A percentile compares a stretch with the other conserved stretches of the same genome.
Conservation (phyloP, 2,113 vertebrate species). For the Notarius lentiginosus region DNA sequence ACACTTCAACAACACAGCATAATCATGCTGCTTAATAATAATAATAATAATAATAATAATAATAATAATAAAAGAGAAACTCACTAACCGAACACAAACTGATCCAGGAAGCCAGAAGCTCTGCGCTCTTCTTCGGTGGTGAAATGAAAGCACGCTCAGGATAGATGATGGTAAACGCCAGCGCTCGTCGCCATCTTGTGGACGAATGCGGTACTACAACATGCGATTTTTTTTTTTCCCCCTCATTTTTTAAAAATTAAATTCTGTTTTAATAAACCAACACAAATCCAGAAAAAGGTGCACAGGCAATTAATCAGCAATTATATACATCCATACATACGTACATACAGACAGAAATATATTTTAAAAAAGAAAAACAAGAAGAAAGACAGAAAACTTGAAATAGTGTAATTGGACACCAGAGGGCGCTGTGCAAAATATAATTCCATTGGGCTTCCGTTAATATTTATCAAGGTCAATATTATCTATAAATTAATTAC, state of each 20-base stretch:
- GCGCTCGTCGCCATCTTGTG: not conserved
- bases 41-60: not conserved
- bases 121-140: not conserved
- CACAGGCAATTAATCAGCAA: not conserved
- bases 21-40: not conserved
- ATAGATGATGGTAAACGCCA: not conserved
- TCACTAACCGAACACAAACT: not conserved
- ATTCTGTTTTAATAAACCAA: not conserved
- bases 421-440: slow-evolving; percentile 1
- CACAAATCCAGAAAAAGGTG: not conserved
- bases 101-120: not conserved
- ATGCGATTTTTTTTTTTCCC: not conserved
- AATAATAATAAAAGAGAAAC: not conserved
- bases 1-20: not conserved
- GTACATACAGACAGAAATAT: too few relatives aligned
- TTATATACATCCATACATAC: not conserved
- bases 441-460: not conserved
- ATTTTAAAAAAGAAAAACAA: too few relatives aligned
- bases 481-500: too few relatives aligned
- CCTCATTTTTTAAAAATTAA: not conserved
- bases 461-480: not conserved
- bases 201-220: not conserved
- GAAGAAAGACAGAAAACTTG: not conserved
- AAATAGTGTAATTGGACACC: not conserved
- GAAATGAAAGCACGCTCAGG: not conserved